Base-by-base conservation (phyloP, 2,888 invertebrate genomes). In the Oscheius sp. region DNA sequence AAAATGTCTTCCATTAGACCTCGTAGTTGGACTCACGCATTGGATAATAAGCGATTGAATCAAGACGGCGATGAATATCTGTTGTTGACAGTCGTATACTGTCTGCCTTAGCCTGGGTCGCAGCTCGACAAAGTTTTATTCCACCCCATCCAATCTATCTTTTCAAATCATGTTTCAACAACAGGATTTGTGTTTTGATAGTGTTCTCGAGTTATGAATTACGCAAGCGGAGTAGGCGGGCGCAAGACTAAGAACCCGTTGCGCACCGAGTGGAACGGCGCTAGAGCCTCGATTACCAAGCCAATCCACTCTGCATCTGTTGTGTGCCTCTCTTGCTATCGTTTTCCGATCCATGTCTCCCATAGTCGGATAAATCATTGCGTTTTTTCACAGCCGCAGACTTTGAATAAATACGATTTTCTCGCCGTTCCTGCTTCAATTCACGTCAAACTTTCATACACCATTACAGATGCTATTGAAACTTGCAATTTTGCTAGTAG, bases 231-330 rank as follows among this genome's bases (percentile, higher is more conserved):
- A 68, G 55, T 55, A 53, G 68, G 68, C 68, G 68, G 68, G 33
- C 68, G 63, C 68, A 50, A 50, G 47, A 32, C 55, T 32, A 42
- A 63, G 63, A 63, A 68, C 68, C 68, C 68, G 68, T 68, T 68
- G 68, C 68, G 68, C 55, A 53, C 37, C 47, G 68, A 68, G 68
- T 68, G 68, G 68, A 68, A 68, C 68, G 68, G 68, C 68, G 68
- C 68, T 68, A 68, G 68, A 68, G 68, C 68, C 68, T 68, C 68
- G 68, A 68, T 68, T 68, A 68, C 68, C 68, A 68, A 68, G 68
- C 68, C 68, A 35, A 68, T 68, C 68, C 68, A 68, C 68, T 68
- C 68, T 68, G 68, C 55, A 33, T 63, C 48, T 63, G 62, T 21
- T 21, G 35, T 58, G 62, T 42, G 63, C 21, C 60, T 65, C 65